Conservation (phyloP, 2,113 vertebrate genomes). For the Okapia johnstoni region DNA sequence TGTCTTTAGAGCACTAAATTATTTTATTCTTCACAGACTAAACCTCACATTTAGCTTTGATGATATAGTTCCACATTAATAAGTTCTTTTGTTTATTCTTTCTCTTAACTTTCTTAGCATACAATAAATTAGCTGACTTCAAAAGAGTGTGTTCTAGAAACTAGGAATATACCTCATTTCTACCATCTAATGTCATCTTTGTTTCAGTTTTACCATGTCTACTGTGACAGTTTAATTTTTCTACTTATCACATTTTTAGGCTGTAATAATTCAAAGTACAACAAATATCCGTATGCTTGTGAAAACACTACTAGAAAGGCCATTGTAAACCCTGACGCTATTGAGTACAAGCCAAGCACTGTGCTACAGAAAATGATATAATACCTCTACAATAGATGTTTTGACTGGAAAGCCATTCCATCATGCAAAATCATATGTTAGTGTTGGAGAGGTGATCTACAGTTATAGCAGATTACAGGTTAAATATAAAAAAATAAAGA, state of each 20-base stretch:
- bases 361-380: background rate
- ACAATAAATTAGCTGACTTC: background rate
- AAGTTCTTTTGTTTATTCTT: background rate
- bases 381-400: background rate
- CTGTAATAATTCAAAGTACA: background rate
- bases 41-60: background rate
- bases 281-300: background rate
- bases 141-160: background rate
- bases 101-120: background rate
- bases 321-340: background rate
- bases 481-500: background rate
- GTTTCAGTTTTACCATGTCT: constrained; percentile 4
- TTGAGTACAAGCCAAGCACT: background rate
- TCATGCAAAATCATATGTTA: background rate
- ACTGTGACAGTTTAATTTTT: background rate
- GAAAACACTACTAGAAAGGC: background rate
- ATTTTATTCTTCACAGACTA: background rate
- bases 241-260: background rate
- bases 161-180: background rate
- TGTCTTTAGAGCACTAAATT: background rate
- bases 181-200: background rate
- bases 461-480: background rate
- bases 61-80: background rate
- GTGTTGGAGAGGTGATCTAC: background rate
- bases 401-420: background rate